Conservation (phyloP, 2,113 vertebrate genomes). For the Mola mola region DNA sequence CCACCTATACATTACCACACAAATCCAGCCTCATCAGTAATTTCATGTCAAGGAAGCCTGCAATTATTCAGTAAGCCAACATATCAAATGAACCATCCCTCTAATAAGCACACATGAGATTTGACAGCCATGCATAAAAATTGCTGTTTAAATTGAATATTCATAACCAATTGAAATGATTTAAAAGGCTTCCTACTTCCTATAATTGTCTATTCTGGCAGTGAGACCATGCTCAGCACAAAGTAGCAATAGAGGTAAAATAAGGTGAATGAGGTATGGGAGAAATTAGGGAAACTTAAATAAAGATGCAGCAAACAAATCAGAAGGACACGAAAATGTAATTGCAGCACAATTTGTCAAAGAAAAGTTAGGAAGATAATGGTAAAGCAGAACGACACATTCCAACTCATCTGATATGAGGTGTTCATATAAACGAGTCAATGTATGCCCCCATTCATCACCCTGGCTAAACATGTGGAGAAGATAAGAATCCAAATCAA, state of each 20-base stretch:
- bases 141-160: slow-evolving; percentile 78
- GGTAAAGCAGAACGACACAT: slow-evolving; percentile 14
- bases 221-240: slow-evolving; percentile 29
- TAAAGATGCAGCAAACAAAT: background rate
- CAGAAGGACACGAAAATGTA: slow-evolving; percentile 1
- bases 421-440: slow-evolving; percentile 23
- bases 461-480: slow-evolving; percentile 35
- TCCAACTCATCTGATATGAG: slow-evolving; percentile 32
- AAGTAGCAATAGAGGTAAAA: background rate
- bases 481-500: slow-evolving; percentile 50
- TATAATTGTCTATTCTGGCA: slow-evolving; percentile 73
- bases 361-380: slow-evolving; percentile 11
- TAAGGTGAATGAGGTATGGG: slow-evolving; percentile 8
- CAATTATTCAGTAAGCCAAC: slow-evolving; percentile 64
- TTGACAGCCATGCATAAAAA: slow-evolving; percentile 72
- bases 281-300: slow-evolving; percentile 23
- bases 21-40: slow-evolving; percentile 56
- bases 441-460: slow-evolving; percentile 57
- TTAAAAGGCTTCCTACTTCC: slow-evolving; percentile 66
- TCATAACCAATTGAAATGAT: slow-evolving; percentile 74
- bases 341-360: slow-evolving; percentile 12
- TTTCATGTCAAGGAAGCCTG: slow-evolving; percentile 64
- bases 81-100: slow-evolving; percentile 66
- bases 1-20: slow-evolving; percentile 21
- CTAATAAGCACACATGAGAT: slow-evolving; percentile 83